Conservation (phyloP, 1,140 invertebrate genomes). For the Leptinotarsa texana region DNA sequence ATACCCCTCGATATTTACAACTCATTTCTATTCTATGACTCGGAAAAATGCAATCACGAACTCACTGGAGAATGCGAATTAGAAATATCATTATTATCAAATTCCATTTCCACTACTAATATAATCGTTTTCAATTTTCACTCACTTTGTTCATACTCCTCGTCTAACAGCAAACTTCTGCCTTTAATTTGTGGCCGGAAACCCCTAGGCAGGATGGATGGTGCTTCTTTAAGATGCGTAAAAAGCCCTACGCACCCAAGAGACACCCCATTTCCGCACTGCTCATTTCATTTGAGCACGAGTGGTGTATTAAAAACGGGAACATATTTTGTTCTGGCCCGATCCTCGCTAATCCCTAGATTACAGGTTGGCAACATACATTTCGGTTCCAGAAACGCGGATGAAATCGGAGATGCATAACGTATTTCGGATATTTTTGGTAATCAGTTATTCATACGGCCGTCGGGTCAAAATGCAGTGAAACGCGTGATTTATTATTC, state of each 20-base stretch:
- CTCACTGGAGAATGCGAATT: too few species aligned
- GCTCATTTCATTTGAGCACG: constrained; percentile 1
- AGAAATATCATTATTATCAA: too few species aligned
- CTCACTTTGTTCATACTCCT: background rate
- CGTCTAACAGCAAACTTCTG: background rate
- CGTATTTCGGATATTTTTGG: background rate
- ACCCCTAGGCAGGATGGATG: background rate
- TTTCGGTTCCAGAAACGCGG: constrained; percentile 5
- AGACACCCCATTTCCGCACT: background rate
- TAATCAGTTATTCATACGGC: background rate
- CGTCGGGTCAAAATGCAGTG: background rate
- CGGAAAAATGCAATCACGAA: too few species aligned
- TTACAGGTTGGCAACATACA: constrained; percentile 24
- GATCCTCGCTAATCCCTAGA: constrained; percentile 29
- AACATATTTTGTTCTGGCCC: constrained; percentile 33
- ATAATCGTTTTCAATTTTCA: background rate
- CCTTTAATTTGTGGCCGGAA: constrained; percentile 13
- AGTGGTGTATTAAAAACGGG: constrained; percentile 32
- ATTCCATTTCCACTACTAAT: background rate
- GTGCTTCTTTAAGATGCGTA: constrained; percentile 14
- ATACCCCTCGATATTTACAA: too few species aligned
- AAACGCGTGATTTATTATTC: background rate
- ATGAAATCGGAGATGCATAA: background rate
- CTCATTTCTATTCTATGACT: too few species aligned
- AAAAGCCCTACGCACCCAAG: background rate